Evolutionary conservation across 2,888 invertebrate species (phyloP).

Genomic region (Dasysyrphus tricinctus): DNA sequence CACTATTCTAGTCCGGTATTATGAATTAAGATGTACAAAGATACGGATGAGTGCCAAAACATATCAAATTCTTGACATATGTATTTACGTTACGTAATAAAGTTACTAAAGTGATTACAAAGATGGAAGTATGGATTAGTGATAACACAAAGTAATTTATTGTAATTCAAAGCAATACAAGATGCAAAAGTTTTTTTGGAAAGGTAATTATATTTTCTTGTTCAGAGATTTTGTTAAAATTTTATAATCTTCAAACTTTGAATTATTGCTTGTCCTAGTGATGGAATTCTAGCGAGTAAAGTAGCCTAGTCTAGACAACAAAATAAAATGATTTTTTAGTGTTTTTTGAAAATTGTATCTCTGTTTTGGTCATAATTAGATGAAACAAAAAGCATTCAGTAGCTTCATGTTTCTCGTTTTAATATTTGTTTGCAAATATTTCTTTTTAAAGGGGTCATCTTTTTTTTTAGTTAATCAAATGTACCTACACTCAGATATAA

Average conservation of each 20-base stretch:
- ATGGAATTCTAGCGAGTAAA: too few relatives aligned
- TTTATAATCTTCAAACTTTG: not conserved
- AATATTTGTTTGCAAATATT: too few relatives aligned
- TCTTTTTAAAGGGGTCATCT: too few relatives aligned
- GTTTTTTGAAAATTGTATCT: too few relatives aligned
- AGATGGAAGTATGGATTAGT: not conserved
- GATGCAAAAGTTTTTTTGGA: slow-evolving; percentile 53
- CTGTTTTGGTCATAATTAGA: too few relatives aligned
- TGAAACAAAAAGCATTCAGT: too few relatives aligned
- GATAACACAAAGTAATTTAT: not conserved
- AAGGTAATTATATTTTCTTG: not conserved
- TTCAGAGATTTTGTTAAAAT: not conserved
- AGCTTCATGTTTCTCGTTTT: too few relatives aligned
- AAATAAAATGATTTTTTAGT: too few relatives aligned
- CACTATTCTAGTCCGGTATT: not conserved
- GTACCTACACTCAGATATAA: too few relatives aligned
- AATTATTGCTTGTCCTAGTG: not conserved
- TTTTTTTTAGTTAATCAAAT: too few relatives aligned
- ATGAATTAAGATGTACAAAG: slow-evolving; percentile 1
- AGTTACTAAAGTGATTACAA: slow-evolving; percentile 8
- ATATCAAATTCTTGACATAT: slow-evolving; percentile 14
- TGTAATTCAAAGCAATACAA: not conserved
- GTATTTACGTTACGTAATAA: slow-evolving; percentile 18
- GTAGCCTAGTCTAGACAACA: too few relatives aligned
- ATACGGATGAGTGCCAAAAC: slow-evolving; percentile 55